Conservation (phyloP, 92 coral and sea anemone genomes). For the Paragorgia papillata region DNA sequence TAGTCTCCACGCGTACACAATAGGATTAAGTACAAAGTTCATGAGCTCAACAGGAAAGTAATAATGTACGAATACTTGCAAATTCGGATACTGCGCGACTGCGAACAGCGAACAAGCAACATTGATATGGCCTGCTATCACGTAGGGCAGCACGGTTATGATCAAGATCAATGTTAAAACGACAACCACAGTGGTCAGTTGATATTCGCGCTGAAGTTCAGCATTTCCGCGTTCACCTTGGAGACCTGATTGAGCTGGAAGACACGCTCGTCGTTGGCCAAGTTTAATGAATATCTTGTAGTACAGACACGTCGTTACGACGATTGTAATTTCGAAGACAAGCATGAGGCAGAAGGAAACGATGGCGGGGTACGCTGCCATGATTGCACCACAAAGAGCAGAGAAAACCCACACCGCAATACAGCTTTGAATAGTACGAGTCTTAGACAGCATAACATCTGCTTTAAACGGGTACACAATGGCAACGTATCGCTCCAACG, state of each 20-base stretch:
- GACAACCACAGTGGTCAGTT: conserved; percentile 30
- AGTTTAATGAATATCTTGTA: conserved; percentile 38
- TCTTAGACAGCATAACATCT: not conserved
- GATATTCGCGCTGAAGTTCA: conserved; percentile 31
- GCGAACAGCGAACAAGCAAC: not conserved
- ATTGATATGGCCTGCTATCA: conserved; percentile 22
- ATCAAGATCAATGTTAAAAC: conserved; percentile 17
- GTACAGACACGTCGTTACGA: conserved; percentile 20
- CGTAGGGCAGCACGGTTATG: conserved; percentile 33
- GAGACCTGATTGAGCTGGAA: conserved; percentile 3
- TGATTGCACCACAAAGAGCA: conserved; percentile 4
- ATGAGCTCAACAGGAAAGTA: conserved; percentile 29
- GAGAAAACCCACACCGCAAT: conserved; percentile 6
- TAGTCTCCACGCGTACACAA: conserved; percentile 25
- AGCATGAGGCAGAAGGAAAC: not conserved
- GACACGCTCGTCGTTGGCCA: conserved; percentile 6
- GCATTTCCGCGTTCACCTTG: not conserved
- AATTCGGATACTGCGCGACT: not conserved
- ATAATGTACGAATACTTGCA: conserved; percentile 5
- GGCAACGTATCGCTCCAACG: conserved; percentile 26
- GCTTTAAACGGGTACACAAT: conserved; percentile 29
- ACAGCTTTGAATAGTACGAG: conserved; percentile 28
- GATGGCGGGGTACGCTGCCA: not conserved
- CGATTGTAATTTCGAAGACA: conserved; percentile 22
- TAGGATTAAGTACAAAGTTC: conserved; percentile 28